phyloP scores from a whole-genome alignment of 1,140 invertebrate genomes.

The Anoplophora glabripennis region DNA sequence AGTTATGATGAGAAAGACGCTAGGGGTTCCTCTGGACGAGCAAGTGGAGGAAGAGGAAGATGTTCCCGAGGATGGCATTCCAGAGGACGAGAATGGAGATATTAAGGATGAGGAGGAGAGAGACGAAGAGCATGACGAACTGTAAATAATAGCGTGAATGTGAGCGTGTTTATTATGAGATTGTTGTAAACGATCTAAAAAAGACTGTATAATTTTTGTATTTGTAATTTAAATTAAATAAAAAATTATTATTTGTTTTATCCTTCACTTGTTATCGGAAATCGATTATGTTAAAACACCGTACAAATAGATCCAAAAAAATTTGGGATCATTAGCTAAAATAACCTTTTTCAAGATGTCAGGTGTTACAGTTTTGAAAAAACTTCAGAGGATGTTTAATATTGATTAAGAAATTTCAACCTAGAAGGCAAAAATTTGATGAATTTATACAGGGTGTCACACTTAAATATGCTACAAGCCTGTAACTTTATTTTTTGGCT shows the following conservation, averaged over 20 bases:
- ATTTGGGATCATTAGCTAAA: too few relatives aligned
- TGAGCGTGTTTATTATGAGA: slow-evolving; percentile 12
- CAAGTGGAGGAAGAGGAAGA: slow-evolving; percentile 55
- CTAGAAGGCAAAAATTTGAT: too few relatives aligned
- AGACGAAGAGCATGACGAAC: slow-evolving; percentile 51
- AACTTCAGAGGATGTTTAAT: too few relatives aligned
- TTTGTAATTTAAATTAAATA: slow-evolving; percentile 1
- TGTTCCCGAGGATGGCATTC: slow-evolving; percentile 51
- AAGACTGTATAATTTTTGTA: slow-evolving; percentile 27
- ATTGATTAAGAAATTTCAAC: too few relatives aligned
- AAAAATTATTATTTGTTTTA: slow-evolving; percentile 6
- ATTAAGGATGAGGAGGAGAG: slow-evolving; percentile 46
- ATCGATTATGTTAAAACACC: neutral
- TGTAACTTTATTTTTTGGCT: too few relatives aligned
- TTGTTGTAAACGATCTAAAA: slow-evolving; percentile 3
- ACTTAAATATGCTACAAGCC: too few relatives aligned
- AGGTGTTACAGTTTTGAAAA: too few relatives aligned
- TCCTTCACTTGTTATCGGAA: neutral
- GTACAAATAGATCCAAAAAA: too few relatives aligned
- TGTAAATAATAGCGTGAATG: slow-evolving; percentile 37
- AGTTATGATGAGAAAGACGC: slow-evolving; percentile 73
- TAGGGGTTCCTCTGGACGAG: slow-evolving; percentile 81
- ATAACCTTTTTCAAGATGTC: too few relatives aligned
- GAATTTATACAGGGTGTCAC: too few relatives aligned
- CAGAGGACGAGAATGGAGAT: slow-evolving; percentile 44